Percentiles rank a stretch among this genome's conserved stretches.
phyloP scores from a whole-genome alignment of 2,797 vertebrate species.

The Alca torda region DNA sequence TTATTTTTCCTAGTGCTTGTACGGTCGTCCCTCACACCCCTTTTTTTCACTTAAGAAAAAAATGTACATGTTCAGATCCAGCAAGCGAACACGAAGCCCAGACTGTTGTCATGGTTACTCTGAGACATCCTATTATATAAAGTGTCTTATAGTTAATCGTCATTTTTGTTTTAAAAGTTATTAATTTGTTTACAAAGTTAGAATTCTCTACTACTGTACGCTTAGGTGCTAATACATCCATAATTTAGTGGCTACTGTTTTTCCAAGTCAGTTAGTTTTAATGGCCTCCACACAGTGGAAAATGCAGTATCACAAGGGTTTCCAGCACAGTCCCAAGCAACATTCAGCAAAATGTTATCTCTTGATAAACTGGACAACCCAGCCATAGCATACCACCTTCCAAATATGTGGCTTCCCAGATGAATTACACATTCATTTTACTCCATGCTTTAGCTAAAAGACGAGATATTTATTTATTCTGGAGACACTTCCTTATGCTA shows the following conservation, averaged over 20 bases:
- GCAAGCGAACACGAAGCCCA: not conserved
- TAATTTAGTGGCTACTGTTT: conserved; percentile 34
- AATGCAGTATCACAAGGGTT: not conserved
- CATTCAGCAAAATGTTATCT: not conserved
- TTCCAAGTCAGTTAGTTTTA: conserved; percentile 42
- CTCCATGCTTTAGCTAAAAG: not conserved
- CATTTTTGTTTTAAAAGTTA: conserved; percentile 1
- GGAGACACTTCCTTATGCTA: conserved; percentile 3
- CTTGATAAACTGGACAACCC: not conserved
- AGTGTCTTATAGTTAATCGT: not conserved
- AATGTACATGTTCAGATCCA: not conserved
- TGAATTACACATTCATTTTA: conserved; percentile 13
- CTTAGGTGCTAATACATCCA: not conserved
- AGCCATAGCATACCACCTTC: not conserved
- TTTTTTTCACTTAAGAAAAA: not conserved
- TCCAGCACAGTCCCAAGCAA: conserved; percentile 1
- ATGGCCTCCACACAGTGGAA: conserved; percentile 8
- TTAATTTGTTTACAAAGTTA: conserved; percentile 13
- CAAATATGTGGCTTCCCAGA: conserved; percentile 3
- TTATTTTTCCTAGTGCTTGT: not conserved
- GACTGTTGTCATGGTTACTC: conserved; percentile 64
- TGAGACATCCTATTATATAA: not conserved
- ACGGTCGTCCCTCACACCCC: not conserved
- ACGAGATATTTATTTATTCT: conserved; percentile 44
- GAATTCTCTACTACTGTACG: not conserved